Evolutionary conservation across 2,113 vertebrate species (phyloP), one percentile per base, ranked within the genome.

Genomic region (Larimichthys crocea): DNA sequence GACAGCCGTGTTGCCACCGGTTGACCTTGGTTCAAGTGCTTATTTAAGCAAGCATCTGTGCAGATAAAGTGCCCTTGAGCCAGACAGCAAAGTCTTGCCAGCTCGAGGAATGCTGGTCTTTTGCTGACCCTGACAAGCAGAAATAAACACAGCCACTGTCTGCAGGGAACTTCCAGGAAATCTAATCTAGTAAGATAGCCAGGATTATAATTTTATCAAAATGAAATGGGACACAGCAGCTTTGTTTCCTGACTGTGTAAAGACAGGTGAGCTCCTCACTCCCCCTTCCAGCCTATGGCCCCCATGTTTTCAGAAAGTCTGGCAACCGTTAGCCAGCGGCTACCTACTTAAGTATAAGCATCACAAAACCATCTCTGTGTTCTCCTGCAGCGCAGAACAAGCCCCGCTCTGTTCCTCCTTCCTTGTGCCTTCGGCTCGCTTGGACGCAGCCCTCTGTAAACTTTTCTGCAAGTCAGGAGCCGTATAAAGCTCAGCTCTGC

Each of bases 361-460:
- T 84, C 85, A 92, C 86, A 91, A 83, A 88, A 82, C 74, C 79
- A 84, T 86, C 88, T 85, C 82, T 92, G 86, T 91, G 60, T 86
- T 80, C 79, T 80, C 66, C 50, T 61, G 22, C 66, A 31, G 78
- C 0, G 15, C 53, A 82, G 83, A 86, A 93, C 89, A 92, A 84
- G 78, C 46, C 56, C 35, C 17, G 42, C 84, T 89, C 88, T 93
- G 87, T 92, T 86, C 48, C 42, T 52, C 68, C 60, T 63, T 56
- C 68, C 56, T 63, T 67, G 35, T 74, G 53, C 74, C 35, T 56
- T 82, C 61, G 44, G 68, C 77, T 73, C n/a, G 14, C 60, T 8
- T 56, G 57, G 62, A 66, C 52, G 1, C 66, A 65, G 40, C n/a
- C 69, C 70, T 63, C 61, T 84, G 57, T 35, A 66, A 79, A 87